phyloP scores from a whole-genome alignment of 2,888 invertebrate genomes.

The Drosophila pegasa region DNA sequence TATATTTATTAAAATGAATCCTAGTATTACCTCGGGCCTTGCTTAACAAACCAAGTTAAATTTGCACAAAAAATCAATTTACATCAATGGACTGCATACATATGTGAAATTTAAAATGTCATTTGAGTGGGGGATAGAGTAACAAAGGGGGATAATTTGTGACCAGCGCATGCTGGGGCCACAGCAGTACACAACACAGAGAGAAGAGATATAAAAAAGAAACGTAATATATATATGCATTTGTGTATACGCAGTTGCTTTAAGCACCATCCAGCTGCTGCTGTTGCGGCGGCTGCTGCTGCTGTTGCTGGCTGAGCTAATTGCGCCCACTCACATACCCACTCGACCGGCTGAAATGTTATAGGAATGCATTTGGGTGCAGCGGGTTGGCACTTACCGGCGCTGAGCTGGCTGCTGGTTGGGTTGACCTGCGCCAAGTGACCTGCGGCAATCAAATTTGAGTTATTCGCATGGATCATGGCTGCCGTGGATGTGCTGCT shows the following conservation, averaged over 20 bases:
- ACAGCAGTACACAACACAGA: neutral
- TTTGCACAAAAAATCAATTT: neutral
- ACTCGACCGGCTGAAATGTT: slow-evolving; percentile 18
- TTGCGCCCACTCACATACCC: slow-evolving; percentile 43
- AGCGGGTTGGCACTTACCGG: slow-evolving; percentile 58
- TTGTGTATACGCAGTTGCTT: slow-evolving; percentile 8
- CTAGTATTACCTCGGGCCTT: no score
- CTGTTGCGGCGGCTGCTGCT: neutral
- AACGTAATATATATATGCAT: neutral
- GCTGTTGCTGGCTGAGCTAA: slow-evolving; percentile 51
- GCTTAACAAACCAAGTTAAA: no score
- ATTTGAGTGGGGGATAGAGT: slow-evolving; percentile 1
- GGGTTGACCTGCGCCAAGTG: slow-evolving; percentile 64
- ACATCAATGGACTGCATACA: neutral
- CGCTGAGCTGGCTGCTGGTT: slow-evolving; percentile 57
- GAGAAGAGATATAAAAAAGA: neutral
- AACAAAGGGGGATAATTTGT: slow-evolving; percentile 13
- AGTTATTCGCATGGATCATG: slow-evolving; percentile 77
- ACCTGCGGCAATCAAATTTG: slow-evolving; percentile 73
- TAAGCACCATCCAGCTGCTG: slow-evolving; percentile 18
- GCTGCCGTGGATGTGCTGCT: slow-evolving; percentile 61
- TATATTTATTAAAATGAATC: no score
- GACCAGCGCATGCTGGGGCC: slow-evolving; percentile 2
- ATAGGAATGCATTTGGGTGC: slow-evolving; percentile 19
- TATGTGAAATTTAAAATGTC: slow-evolving; percentile 1